Evolutionary conservation across 1,140 invertebrate species (phyloP), one percentile per base, ranked within the genome.

Genomic region (Philotrypesis tridentata): DNA sequence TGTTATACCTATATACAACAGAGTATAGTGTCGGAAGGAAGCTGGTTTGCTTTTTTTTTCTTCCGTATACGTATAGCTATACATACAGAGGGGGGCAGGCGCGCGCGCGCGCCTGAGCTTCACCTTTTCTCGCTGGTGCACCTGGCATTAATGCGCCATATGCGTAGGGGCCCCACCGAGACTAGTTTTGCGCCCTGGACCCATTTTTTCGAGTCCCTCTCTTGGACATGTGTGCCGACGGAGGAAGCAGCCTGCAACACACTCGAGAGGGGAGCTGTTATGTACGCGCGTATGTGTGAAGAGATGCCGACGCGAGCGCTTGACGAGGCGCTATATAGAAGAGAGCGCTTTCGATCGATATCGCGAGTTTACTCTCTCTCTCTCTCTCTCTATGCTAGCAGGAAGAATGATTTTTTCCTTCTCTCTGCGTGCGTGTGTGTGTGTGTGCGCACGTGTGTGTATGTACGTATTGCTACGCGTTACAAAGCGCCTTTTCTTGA

Each of bases 91-190:
- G 87, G 84, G 87, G 84, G 87, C 81, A 83, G 86, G 79, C 86
- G 83, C 84, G 86, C 83, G 86, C 85, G 89, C 87, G 90, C 89
- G 88, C 84, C 85, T 83, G 82, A 83, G 84, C 87, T 84, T 90
- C 88, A 91, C 89, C 90, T 90, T 87, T 90, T 88, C 48, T 55
- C 85, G 73, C 55, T 14, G 17, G 89, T 89, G 90, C 90, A 90
- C 90, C 90, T 91, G 90, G 90, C 88, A 89, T 88, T 89, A 89
- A 88, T 84, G 83, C 87, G 89, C 87, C 90, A 90, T 91, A 90
- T 90, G 89, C 87, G 86, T 86, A 74, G 77, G 84, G 88, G 88
- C 90, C 90, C 90, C 90, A 91, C 90, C 89, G 90, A 87, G 90
- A 91, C 90, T 89, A 88, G 88, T 87, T 87, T 86, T 82, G 85